Evolutionary conservation across 2,888 invertebrate genomes (phyloP).

Genomic region (Globia sparganii): DNA sequence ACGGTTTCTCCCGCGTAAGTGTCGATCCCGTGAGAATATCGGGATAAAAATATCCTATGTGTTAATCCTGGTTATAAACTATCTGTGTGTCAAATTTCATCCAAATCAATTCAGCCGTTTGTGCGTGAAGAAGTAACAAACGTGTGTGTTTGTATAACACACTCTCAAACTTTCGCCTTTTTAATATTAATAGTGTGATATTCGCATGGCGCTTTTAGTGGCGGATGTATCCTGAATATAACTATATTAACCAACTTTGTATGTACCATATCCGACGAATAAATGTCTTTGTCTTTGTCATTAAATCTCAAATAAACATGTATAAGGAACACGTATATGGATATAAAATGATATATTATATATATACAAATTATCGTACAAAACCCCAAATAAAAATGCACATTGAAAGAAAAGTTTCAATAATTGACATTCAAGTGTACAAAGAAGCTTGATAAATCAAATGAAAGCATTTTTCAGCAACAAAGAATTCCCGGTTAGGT

Average conservation of each 20-base stretch:
- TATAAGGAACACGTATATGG: neutral
- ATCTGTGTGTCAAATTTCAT: too few species aligned
- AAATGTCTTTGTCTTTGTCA: neutral
- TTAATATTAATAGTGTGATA: too few species aligned
- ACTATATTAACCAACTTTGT: neutral
- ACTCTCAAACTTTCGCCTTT: too few species aligned
- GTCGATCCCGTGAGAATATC: too few species aligned
- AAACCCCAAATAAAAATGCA: neutral
- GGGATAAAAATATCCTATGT: too few species aligned
- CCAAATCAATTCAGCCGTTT: too few species aligned
- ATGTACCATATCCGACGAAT: neutral
- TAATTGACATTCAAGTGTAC: constrained; percentile 17
- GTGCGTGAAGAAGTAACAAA: too few species aligned
- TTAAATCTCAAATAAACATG: neutral
- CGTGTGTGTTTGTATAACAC: too few species aligned
- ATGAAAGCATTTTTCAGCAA: constrained; percentile 39
- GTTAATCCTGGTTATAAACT: too few species aligned
- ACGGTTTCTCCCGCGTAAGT: too few species aligned
- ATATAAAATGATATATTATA: too few species aligned
- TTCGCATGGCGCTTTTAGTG: neutral
- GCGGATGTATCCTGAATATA: neutral
- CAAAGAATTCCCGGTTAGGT: constrained; percentile 30
- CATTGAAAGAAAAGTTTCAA: neutral
- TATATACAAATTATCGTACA: neutral
- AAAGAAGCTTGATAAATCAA: constrained; percentile 32